Evolutionary conservation across 2,888 invertebrate genomes (phyloP), one percentile per base, ranked within the genome.

Genomic region (Dynastes grantii): DNA sequence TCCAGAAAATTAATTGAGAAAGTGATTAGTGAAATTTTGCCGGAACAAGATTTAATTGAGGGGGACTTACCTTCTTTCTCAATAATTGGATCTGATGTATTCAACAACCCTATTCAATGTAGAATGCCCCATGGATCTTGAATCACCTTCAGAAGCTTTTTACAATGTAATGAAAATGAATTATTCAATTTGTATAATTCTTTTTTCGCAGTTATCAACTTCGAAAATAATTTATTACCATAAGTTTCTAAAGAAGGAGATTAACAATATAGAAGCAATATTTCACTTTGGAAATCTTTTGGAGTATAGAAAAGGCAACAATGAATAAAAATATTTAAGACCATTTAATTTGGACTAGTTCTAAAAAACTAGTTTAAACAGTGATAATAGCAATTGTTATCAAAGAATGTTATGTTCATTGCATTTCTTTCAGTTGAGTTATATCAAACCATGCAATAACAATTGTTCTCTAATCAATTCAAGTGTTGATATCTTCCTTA

Each of bases 41-140:
- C 22, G 29, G 8, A 40, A 58, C 65, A 16, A 77, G 32, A 75
- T 63, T 53, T 11, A 9, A 45, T 45, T 9, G 1, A 8, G 8
- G 11, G 8, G 2, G 8, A 76, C 73, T 78, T 84, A 88, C 88
- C 88, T 85, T 87, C 84, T 64, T 85, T 82, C 64, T 86, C 87
- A 73, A 88, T 87, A 64, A 84, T 83, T 64, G 84, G 83, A 81
- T 88, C 85, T 80, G 85, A 84, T 67, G 85, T 83, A 81, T 87
- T 86, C 78, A 88, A 84, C 37, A 88, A 82, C 68, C n/a, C 83
- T 84, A 76, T 84, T 84, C 76, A 88, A 83, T 53, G 86, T 84
- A 40, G 85, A 84, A 83, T 86, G 64, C 87, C 87, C 88, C 88
- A 88, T 8, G 88, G 88, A 82, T 88, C 87, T 78, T 84, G 86